Evolutionary conservation across 2,888 invertebrate genomes (phyloP), one percentile per base, ranked within the genome.

Genomic region (Leptinotarsa tumamoca): DNA sequence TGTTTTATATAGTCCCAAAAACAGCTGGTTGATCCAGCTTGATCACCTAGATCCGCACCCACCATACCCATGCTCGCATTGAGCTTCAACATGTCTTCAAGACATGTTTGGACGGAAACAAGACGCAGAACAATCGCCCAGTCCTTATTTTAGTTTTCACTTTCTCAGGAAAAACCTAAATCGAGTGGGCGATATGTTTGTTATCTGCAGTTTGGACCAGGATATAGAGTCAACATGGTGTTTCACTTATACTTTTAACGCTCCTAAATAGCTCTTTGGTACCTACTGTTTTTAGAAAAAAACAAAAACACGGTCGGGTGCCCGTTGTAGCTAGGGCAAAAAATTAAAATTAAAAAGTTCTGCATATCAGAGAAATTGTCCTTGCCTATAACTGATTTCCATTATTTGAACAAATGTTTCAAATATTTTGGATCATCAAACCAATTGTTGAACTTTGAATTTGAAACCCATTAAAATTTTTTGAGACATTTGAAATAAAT

Each of bases 1-100:
- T 92, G 92, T 92, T 91, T 88, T 91, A 91, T 91, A 92, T 92
- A 92, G 92, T 92, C 91, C 92, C 89, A 92, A 90, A 91, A 87
- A 87, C 86, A 85, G 87, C 88, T 86, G 87, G 90, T 80, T 82
- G 85, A 85, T 79, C 84, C 85, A 86, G 85, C 85, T 81, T 85
- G 83, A 85, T 86, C 86, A 87, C 87, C 86, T 17, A 69, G 87
- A 87, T 86, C 86, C 86, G 86, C 88, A 88, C 88, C 87, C 88
- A 87, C 87, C 88, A 87, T 86, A 87, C 87, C 86, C 86, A 86
- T 85, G 86, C 85, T 86, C 86, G 85, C 84, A 83, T 88, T 87
- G 88, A 88, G 88, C 88, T 88, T 85, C 84, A 86, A 84, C 87
- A 87, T 87, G 86, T 84, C 87, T 61, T 72, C 50, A 4, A 23